These are phyloP conservation scores for Calyptommatus sinebrachiatus DNA, from an alignment of 2,113 vertebrate species.

Conservation along the genomic window DNA sequence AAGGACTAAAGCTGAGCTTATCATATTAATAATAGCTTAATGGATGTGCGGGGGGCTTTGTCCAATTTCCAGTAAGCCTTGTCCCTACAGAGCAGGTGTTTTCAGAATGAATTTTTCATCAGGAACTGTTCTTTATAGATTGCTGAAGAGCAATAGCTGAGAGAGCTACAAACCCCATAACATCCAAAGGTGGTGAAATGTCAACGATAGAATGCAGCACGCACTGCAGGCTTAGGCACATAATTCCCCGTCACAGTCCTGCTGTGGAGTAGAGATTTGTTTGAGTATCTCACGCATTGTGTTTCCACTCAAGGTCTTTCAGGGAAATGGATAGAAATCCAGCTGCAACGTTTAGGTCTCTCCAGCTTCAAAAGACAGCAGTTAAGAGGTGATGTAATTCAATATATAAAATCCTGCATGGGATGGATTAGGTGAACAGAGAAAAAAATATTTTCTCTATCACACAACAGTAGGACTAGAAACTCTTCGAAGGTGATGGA, in stretches of 20 bases:
- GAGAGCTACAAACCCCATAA: constrained; percentile 9
- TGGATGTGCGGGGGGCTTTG: background rate
- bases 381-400: too few relatives aligned
- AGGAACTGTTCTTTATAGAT: constrained; percentile 7
- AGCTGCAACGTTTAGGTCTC: background rate
- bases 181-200: background rate
- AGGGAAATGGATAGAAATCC: background rate
- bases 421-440: too few relatives aligned
- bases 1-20: constrained; percentile 38
- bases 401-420: too few relatives aligned
- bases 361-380: background rate
- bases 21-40: constrained; percentile 7
- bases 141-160: background rate
- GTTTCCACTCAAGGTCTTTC: background rate
- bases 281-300: background rate
- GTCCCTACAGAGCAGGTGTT: background rate
- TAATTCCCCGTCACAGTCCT: background rate
- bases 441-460: too few relatives aligned
- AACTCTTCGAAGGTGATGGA: too few relatives aligned
- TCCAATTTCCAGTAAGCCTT: background rate
- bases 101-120: background rate
- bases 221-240: background rate
- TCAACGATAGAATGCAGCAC: background rate
- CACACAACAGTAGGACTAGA: too few relatives aligned
- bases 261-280: background rate